Base-by-base conservation (phyloP, 2,888 invertebrate species). In the Oxyscelio sp. region DNA sequence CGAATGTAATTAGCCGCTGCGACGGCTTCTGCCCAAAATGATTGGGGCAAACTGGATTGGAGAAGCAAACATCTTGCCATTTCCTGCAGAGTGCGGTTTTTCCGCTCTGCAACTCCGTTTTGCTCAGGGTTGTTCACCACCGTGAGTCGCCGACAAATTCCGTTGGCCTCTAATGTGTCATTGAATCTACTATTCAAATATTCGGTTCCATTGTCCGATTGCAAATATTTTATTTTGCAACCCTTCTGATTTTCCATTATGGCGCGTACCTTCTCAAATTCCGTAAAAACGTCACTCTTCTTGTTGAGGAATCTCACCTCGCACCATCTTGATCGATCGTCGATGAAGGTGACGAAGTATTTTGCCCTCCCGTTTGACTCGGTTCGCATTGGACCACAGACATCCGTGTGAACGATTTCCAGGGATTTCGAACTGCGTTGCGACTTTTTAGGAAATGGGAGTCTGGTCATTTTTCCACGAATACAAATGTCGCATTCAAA, bases 31-130 rank as follows among this genome's bases (percentile, higher is more conserved):
- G 54, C 54, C 31, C 54, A 54, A 15, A 54, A 54, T 15, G 54
- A 27, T 31, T 8, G 5, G 1, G 54, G 54, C 27, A 54, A 15
- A 11, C 21, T 11, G 9, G 58, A 24, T 8, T 58, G 88, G 86
- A 43, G 24, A 22, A 52, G 1, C 71, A 43, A 85, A 61, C 22
- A 77, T 83, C 83, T 89, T 68, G 65, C 65, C 52, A 24, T 89
- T 83, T 21, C 34, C 34, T 31, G 66, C 82, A 58, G 11, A 3
- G 22, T 50, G 13, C 58, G 15, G 9, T 58, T 58, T 2, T 19
- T 15, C 4, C 38, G 58, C 34, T 58, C 38, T 6, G 38, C 58
- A 15, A 21, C 19, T 4, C 68, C 58, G 17, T 66, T 63, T 43
- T 63, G 58, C 43, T 70, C 40, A 4, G 70, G 43, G 4, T 13